Base-by-base conservation (phyloP, 2,113 vertebrate genomes). In the Pomatorhinus ruficollis region DNA sequence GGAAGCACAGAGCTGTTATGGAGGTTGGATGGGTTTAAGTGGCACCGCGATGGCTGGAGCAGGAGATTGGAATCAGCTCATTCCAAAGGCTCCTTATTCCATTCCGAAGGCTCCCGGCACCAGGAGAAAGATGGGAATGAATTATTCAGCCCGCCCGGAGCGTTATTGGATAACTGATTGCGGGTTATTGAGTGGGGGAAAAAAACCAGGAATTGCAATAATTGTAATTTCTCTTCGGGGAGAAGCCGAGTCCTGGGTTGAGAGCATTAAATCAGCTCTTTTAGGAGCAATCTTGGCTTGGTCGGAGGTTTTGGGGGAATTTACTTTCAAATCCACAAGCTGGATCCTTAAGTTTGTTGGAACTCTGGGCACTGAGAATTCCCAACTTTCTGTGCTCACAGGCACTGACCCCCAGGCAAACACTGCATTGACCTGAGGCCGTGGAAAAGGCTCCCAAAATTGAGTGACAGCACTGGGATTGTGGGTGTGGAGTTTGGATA, bases 21-120 rank as follows among this genome's bases (percentile, higher is more conserved):
- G 87, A 76, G 44, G 66, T 42, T 30, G 49, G 12, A 37, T 88
- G 88, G 71, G 89, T 81, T 90, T 72, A 88, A 97, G 82, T 90
- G 92, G 92, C 89, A 80, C 83, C 44, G 31, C 74, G 89, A 96
- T 78, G 90, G 88, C 69, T 70, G 25, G 15, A 91, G 86, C 42
- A 72, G 66, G 65, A 95, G 89, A 90, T 79, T 91, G 94, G 87
- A 79, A 91, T 86, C 63, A 69, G 82, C 37, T 84, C 93, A 35
- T 85, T 91, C 84, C 60, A 88, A 60, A 76, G 57, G 40, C 66
- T 40, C 60, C 60, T 28, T 4, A 21, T 7, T 15, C n/a, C 47
- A 30, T 82, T 86, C 87, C 52, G 71, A 64, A 83, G 74, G 45
- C 61, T 93, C 59, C 72, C 30, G 35, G 66, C 53, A 33, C 4